Evolutionary conservation across 2,888 invertebrate genomes (phyloP), one percentile per base, ranked within the genome.

Genomic region (Cabera pusaria): DNA sequence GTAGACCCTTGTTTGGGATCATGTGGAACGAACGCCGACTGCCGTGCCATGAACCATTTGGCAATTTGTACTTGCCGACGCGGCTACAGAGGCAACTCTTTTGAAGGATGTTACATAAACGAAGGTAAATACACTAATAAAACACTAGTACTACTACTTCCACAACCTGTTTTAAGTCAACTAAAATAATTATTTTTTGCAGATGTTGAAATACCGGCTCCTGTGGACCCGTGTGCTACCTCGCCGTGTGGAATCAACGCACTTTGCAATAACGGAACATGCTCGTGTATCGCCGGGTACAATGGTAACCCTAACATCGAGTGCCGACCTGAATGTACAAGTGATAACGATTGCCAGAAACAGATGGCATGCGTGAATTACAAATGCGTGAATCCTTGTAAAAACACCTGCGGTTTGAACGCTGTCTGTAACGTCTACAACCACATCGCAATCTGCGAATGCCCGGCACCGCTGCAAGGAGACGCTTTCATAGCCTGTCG

Each of bases 361-460:
- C 92, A 92, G 56, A 79, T 91, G 63, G 92, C 95, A 21, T 95
- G 95, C 60, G 91, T 92, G 21, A 92, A 91, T 62, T 91, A 93
- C 60, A 94, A 94, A 77, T 96, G 95, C 72, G 79, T 90, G 22
- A 92, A 95, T 74, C 95, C 95, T 6, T 96, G 95, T 64, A 90
- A 90, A 8, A 92, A 93, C 24, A 89, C 92, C 3, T 95, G 95
- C 64, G 95, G 94, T 2, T 44, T 82, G 3, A 92, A 93, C 64
- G 93, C 95, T 19, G 82, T 93, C 47, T 96, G 96, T 65, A 91
- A 93, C 44, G 94, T 95, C 1, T 91, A 93, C 50, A 94, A 94
- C 68, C 96, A 96, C 63, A 91, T 93, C 19, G 95, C 96, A 1
- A 92, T 93, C 46, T 96, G 96, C 70, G 92, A 92, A 44, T 96